Conservation (phyloP, 2,888 invertebrate genomes). For the Drosophila diplacantha region DNA sequence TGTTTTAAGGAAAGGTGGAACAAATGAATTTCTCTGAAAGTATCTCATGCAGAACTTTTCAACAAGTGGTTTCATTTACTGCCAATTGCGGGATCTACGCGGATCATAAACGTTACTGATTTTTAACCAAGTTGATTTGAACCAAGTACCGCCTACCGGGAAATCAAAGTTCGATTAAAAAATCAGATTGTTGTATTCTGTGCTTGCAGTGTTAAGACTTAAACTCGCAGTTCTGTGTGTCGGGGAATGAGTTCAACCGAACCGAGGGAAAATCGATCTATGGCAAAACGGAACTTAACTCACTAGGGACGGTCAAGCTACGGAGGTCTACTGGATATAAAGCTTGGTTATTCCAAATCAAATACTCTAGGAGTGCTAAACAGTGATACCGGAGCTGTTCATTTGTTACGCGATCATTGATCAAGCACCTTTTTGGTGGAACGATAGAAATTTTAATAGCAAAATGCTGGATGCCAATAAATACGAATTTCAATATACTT, state of each 20-base stretch:
- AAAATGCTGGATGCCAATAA: not conserved
- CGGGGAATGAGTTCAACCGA: conserved; percentile 44
- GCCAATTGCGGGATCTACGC: conserved; percentile 29
- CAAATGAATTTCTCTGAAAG: conserved; percentile 39
- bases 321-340: conserved; percentile 48
- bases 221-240: conserved; percentile 19
- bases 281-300: conserved; percentile 48
- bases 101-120: not conserved
- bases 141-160: conserved; percentile 13
- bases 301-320: conserved; percentile 46
- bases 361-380: conserved; percentile 58
- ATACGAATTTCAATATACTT: too few species aligned
- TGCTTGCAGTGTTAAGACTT: conserved; percentile 16
- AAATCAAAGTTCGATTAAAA: conserved; percentile 9
- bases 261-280: conserved; percentile 53
- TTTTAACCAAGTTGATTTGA: not conserved
- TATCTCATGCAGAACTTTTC: conserved; percentile 34
- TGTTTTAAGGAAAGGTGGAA: conserved; percentile 21
- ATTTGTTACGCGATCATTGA: not conserved
- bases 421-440: too few species aligned
- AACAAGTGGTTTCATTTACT: conserved; percentile 26
- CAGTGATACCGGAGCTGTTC: conserved; percentile 42
- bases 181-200: conserved; percentile 19
- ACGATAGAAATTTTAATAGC: not conserved
- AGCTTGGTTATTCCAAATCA: conserved; percentile 54